Evolutionary conservation across 2,797 vertebrate genomes (phyloP), one percentile per base, ranked within the genome.

Genomic region (Smutsia temminckii): DNA sequence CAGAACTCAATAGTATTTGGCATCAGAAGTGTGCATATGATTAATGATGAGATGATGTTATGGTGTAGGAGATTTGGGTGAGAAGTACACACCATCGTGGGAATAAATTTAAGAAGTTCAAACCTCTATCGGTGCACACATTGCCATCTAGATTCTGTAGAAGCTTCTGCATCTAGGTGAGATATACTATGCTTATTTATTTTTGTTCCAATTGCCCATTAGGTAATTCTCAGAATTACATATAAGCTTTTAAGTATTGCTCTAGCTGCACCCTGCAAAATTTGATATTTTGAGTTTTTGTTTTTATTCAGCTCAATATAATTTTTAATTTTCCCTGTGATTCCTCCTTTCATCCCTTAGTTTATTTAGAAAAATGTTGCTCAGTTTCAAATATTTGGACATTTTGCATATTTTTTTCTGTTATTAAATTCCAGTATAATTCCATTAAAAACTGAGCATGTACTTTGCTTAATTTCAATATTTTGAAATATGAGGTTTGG

Each of bases 21-120:
- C 11, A 12, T 78, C 37, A 69, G 40, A 90, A n/a, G 34, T 6
- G 7, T 51, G 4, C 6, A 6, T 5, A 42, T 59, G n/a, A 66
- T 17, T 29, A 34, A 12, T 12, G 16, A 40, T 11, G 27, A 20
- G 2, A 16, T 7, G 2, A 8, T 29, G 14, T 7, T 2, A 4
- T 18, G 6, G 3, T 21, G 4, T 12, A 32, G 25, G 5, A 10
- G 12, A n/a, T 5, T 5, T 29, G 74, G 0, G 11, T 7, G 29
- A 55, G 37, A 18, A 57, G 40, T 23, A 1, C 23, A 53, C 8
- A 23, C 18, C 14, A 23, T 14, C 18, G 57, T 32, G 25, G 37
- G 37, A 66, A 13, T 51, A 79, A 51, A 8, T 2, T 32, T 9
- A 25, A 72, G 37, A 78, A 71, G 6, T 18, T 13, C 20, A 59